A percentile compares a stretch with the other conserved stretches of the same genome.
Conservation (phyloP, 2,888 invertebrate species). For the Branchellion lobata region DNA sequence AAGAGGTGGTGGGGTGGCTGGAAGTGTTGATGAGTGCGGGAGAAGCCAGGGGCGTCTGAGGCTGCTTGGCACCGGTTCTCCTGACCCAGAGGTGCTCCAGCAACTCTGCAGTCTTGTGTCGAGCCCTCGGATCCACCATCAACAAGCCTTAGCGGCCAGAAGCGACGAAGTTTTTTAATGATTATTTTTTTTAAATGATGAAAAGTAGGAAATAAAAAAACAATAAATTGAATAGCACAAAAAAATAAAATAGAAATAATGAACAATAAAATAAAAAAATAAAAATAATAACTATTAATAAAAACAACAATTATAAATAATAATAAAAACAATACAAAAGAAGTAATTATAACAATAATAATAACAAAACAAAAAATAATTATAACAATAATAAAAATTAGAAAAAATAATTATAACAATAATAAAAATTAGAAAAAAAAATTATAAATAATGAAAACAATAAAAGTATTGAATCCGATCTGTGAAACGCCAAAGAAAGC, state of each 20-base stretch:
- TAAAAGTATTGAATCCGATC: too few relatives aligned
- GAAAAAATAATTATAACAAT: neutral
- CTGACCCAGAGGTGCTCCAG: slow-evolving; percentile 72
- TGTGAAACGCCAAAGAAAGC: too few relatives aligned
- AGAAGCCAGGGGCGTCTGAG: slow-evolving; percentile 67
- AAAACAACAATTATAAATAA: neutral
- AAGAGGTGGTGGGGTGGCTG: neutral
- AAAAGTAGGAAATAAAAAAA: neutral
- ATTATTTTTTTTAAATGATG: neutral
- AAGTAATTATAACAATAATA: too few relatives aligned
- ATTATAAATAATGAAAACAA: neutral
- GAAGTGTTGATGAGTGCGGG: slow-evolving; percentile 67
- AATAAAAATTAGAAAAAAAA: neutral
- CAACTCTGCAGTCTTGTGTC: slow-evolving; percentile 73
- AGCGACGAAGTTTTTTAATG: neutral
- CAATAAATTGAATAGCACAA: neutral
- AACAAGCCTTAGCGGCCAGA: slow-evolving; percentile 68
- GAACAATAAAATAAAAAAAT: too few relatives aligned
- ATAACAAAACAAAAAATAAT: too few relatives aligned
- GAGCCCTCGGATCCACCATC: slow-evolving; percentile 74
- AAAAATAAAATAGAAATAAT: neutral
- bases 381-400: too few relatives aligned
- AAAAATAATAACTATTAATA: neutral
- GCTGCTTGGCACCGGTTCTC: slow-evolving; percentile 43
- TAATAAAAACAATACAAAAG: too few relatives aligned